Percentiles rank a stretch among this genome's conserved stretches.
phyloP scores from a whole-genome alignment of 1,140 invertebrate species.

The Lasaia peninsularis region DNA sequence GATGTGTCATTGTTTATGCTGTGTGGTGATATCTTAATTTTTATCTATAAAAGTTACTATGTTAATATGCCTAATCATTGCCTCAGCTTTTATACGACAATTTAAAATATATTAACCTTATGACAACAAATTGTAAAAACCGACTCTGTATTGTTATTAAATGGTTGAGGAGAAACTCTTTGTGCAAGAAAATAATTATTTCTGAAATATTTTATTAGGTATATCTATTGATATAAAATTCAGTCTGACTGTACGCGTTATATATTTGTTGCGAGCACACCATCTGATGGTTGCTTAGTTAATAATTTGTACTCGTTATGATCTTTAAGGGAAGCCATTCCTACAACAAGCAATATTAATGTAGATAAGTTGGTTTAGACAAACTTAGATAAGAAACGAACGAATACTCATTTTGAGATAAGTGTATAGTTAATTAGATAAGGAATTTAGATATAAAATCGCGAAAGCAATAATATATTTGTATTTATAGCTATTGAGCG shows the following conservation, averaged over 20 bases:
- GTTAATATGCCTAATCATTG: too few relatives aligned
- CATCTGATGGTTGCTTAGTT: conserved; percentile 66
- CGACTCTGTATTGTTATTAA: too few relatives aligned
- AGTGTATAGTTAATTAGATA: conserved; percentile 70
- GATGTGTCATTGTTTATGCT: too few relatives aligned
- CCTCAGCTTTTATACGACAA: too few relatives aligned
- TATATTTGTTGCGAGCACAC: conserved; percentile 48
- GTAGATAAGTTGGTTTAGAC: conserved; percentile 54
- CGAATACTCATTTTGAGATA: conserved; percentile 74
- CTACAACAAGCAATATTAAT: conserved; percentile 73
- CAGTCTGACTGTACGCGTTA: conserved; percentile 1
- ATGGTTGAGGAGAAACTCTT: too few relatives aligned
- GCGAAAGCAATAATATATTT: conserved; percentile 77
- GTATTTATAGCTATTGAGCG: conserved; percentile 75
- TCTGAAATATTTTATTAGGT: background rate
- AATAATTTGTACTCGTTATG: conserved; percentile 54
- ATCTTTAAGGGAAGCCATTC: conserved; percentile 58
- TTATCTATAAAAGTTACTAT: too few relatives aligned
- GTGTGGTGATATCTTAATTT: too few relatives aligned
- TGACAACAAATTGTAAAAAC: too few relatives aligned
- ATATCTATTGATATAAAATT: background rate
- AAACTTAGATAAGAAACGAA: conserved; percentile 58
- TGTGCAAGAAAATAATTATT: too few relatives aligned
- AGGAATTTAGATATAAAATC: conserved; percentile 59
- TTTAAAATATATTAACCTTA: too few relatives aligned